Base-by-base conservation (phyloP, 2,888 invertebrate genomes). In the Microdon myrmicae region DNA sequence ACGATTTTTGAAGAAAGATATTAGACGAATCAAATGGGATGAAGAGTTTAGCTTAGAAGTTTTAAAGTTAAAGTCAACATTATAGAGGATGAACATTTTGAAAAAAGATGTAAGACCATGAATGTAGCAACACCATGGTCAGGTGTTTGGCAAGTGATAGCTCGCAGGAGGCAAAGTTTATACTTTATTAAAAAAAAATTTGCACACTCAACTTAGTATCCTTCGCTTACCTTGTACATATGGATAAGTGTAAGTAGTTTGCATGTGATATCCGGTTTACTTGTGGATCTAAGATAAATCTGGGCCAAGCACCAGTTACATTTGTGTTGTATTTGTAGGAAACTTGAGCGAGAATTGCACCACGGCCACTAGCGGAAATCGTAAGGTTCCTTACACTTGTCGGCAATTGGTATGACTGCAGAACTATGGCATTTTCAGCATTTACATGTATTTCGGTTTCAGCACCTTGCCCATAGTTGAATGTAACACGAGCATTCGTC, bases 291-390 rank as follows among this genome's bases (percentile, higher is more conserved):
- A 95, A 83, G 31, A 88, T 90, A 79, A 92, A 95, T 64, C 92
- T 82, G 0, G 94, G 94, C 88, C 91, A 92, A 23, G 94, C 90
- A 17, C 90, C 92, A 2, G 93, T 92, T 9, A 92, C 93, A 77
- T 93, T 92, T 64, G 92, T 87, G 75, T 90, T 89, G 74, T 92
- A 94, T 47, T 85, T 84, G 70, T 92, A 93, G 1, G 88, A 85
- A 13, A 96, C 85, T 72, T 91, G 89, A 41, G 92, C 84, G 37
- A 92, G 76, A 0, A 89, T 91, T 68, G 94, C 83, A 14, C 96
- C 96, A 20, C 84, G 85, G 2, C 96, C 96, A 59, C 86, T 86
- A 0, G 92, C 94, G 28, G 87, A 86, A 6, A 94, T 83, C 58
- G 87, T 88, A 0, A 94, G 84, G 53, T 85, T 82, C 26, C 88